Evolutionary conservation across 2,797 vertebrate species (phyloP).

Genomic region (Vultur gryphus): DNA sequence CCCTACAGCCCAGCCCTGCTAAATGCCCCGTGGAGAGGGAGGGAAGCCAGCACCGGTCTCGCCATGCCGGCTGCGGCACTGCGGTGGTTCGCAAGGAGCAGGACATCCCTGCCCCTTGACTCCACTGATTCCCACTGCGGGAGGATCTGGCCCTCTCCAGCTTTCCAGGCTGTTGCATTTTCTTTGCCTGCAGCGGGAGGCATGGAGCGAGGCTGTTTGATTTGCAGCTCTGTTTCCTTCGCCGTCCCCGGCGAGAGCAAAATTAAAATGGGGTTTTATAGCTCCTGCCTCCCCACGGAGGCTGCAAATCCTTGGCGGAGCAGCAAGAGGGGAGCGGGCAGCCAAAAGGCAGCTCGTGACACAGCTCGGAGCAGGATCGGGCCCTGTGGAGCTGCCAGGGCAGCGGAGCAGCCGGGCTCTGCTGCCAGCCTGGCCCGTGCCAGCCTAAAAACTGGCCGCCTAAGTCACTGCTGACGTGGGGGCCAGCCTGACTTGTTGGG

Average conservation of each 20-base stretch:
- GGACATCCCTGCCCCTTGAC: background rate
- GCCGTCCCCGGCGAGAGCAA: fast-evolving
- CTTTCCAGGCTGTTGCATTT: background rate
- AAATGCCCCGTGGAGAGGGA: fast-evolving
- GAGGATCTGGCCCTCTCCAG: fast-evolving
- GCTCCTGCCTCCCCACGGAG: background rate
- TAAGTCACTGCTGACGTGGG: fast-evolving
- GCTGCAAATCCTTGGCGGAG: background rate
- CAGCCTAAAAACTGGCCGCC: background rate
- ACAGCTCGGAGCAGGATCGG: background rate
- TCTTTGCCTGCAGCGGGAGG: background rate
- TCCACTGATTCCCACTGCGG: fast-evolving
- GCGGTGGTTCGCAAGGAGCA: fast-evolving
- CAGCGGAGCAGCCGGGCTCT: fast-evolving
- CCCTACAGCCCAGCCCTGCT: background rate
- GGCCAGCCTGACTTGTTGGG: background rate
- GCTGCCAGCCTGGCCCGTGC: background rate
- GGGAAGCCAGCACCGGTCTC: background rate
- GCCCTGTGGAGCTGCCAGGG: background rate
- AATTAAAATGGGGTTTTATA: background rate
- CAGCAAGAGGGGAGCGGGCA: background rate
- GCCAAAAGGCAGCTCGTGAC: background rate
- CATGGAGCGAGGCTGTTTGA: fast-evolving
- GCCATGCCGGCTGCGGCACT: background rate
- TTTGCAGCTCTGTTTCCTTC: background rate